phyloP scores from a whole-genome alignment of 2,113 vertebrate genomes.

The Catagonus wagneri region DNA sequence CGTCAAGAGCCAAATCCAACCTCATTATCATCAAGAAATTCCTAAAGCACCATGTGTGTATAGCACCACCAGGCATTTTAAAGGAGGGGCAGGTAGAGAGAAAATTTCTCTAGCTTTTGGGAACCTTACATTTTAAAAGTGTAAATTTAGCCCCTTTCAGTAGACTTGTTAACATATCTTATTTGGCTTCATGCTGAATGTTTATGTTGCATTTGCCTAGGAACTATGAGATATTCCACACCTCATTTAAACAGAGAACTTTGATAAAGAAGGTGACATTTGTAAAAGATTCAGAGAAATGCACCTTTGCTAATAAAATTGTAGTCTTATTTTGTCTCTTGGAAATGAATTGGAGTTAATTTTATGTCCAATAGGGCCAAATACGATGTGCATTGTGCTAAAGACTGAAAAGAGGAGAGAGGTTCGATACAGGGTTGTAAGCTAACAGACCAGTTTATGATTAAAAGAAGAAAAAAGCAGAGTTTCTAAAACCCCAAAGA shows the following conservation, averaged over 20 bases:
- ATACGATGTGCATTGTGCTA: background rate
- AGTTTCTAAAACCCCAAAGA: background rate
- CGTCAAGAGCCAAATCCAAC: background rate
- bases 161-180: background rate
- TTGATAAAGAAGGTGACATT: background rate
- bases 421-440: background rate
- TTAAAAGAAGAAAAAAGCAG: background rate
- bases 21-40: background rate
- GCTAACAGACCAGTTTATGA: background rate
- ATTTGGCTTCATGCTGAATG: background rate
- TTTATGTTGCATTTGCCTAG: background rate
- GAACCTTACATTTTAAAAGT: background rate
- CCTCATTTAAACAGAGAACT: background rate
- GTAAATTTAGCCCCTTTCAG: background rate
- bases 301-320: conserved; percentile 4
- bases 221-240: background rate
- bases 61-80: background rate
- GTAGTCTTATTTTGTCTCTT: background rate
- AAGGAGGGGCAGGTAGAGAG: background rate
- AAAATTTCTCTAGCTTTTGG: background rate
- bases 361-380: background rate
- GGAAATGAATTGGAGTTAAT: conserved; percentile 27
- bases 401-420: background rate
- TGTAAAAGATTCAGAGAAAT: conserved; percentile 20
- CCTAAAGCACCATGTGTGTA: background rate